Evolutionary conservation across 1,140 invertebrate species (phyloP).

Genomic region (Yoshiicerus persimilis): DNA sequence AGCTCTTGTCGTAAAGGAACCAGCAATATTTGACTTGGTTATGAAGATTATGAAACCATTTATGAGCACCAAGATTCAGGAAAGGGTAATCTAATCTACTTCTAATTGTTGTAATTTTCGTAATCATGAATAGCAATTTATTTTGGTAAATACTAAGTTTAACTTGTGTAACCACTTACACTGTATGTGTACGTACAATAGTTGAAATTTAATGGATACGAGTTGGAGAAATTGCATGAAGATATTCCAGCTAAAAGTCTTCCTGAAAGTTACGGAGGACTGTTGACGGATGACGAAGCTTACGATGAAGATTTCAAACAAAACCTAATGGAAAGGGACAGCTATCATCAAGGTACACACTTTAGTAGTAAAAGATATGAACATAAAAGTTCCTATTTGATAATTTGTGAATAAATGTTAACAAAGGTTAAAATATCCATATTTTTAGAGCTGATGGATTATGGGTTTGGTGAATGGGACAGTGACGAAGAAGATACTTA

Average conservation of each 20-base stretch:
- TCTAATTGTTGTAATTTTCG: too few species aligned
- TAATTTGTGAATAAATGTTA: too few species aligned
- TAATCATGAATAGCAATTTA: too few species aligned
- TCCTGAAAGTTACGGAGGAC: neutral
- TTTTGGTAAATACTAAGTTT: too few species aligned
- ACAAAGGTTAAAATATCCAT: neutral
- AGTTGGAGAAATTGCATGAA: neutral
- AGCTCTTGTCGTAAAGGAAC: neutral
- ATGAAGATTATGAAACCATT: neutral
- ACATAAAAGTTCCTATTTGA: too few species aligned
- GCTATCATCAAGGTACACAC: neutral
- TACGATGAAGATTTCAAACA: neutral
- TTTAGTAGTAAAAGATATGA: too few species aligned
- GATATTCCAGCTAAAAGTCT: neutral
- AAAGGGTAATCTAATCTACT: neutral
- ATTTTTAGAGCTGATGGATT: neutral
- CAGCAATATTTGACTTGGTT: neutral
- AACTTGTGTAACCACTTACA: too few species aligned
- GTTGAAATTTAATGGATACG: neutral
- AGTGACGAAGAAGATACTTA: neutral
- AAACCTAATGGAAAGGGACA: neutral
- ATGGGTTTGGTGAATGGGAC: neutral
- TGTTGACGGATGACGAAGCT: neutral
- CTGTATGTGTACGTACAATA: neutral
- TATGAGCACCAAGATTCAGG: neutral